A percentile compares a stretch with the other conserved stretches of the same genome.
These are phyloP conservation scores for Probaryconus sp. DNA, from an alignment of 1,140 invertebrate genomes.

Conservation along the genomic window DNA sequence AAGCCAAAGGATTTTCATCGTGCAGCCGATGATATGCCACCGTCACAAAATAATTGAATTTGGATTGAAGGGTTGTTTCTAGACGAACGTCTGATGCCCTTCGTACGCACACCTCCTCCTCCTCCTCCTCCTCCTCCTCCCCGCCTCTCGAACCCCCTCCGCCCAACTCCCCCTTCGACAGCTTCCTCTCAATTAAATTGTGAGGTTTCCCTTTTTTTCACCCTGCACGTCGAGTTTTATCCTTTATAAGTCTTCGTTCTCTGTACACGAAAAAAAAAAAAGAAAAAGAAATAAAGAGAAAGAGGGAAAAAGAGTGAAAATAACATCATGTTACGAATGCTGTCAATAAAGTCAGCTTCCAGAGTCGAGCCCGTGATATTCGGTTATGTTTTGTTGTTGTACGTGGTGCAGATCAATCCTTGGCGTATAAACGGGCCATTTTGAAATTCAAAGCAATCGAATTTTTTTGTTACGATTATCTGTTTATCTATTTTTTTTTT, in stretches of 20 bases:
- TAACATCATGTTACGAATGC: slow-evolving; percentile 49
- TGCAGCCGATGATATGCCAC: slow-evolving; percentile 44
- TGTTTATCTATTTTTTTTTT: too few species aligned
- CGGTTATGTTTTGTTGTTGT: slow-evolving; percentile 27
- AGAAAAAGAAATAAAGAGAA: too few species aligned
- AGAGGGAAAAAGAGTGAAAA: slow-evolving; percentile 28
- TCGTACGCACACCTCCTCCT: slow-evolving; percentile 39
- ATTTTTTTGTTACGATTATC: too few species aligned
- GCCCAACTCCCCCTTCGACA: slow-evolving; percentile 29
- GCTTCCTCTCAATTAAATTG: slow-evolving; percentile 74
- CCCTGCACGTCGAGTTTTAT: slow-evolving; percentile 52
- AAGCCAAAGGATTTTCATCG: slow-evolving; percentile 64
- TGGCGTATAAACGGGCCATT: too few species aligned
- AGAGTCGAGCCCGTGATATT: slow-evolving; percentile 38
- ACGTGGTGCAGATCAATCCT: slow-evolving; percentile 46
- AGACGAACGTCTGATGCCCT: slow-evolving; percentile 55
- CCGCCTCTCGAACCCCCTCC: not conserved
- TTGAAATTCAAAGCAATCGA: too few species aligned
- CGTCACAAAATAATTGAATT: slow-evolving; percentile 74
- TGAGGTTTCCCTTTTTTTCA: slow-evolving; percentile 66
- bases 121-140: slow-evolving; percentile 33
- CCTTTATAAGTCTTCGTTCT: slow-evolving; percentile 71
- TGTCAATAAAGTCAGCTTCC: slow-evolving; percentile 43
- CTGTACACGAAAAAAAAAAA: too few species aligned
- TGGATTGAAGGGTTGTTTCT: slow-evolving; percentile 74